Percentiles rank a stretch among this genome's conserved stretches.
These are phyloP conservation scores for Eilema caniola DNA, from an alignment of 2,888 invertebrate species.

Conservation along the genomic window DNA sequence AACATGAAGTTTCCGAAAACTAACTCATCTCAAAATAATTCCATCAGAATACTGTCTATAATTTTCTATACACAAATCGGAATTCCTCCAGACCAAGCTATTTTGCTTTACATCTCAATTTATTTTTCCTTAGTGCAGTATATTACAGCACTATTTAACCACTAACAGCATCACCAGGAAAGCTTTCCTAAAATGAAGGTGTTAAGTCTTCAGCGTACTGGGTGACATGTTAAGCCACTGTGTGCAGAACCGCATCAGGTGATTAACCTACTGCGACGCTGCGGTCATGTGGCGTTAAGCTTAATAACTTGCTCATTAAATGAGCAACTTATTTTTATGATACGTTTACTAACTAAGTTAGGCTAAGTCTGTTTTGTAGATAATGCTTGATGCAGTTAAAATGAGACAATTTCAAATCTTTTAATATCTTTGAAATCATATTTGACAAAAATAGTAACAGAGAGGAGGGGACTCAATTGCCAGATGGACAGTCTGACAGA, in stretches of 20 bases:
- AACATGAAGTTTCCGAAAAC: too few relatives aligned
- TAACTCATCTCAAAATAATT: too few relatives aligned
- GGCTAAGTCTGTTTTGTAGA: slow-evolving; percentile 17
- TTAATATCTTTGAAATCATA: too few relatives aligned
- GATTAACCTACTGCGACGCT: slow-evolving; percentile 37
- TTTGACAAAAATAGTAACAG: too few relatives aligned
- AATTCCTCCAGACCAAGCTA: not conserved
- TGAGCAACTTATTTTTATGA: slow-evolving; percentile 36
- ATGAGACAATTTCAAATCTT: not conserved
- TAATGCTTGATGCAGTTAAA: not conserved
- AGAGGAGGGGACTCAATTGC: too few relatives aligned
- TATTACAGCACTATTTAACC: not conserved
- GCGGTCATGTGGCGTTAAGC: slow-evolving; percentile 21
- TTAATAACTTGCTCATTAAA: slow-evolving; percentile 48
- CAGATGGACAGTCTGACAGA: too few relatives aligned
- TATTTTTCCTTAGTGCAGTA: not conserved
- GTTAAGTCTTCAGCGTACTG: slow-evolving; percentile 18
- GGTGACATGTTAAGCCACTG: slow-evolving; percentile 22
- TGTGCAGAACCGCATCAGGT: slow-evolving; percentile 24
- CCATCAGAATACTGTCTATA: too few relatives aligned
- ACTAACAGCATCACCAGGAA: not conserved
- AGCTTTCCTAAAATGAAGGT: slow-evolving; percentile 10
- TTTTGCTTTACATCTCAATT: not conserved
- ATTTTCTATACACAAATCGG: too few relatives aligned
- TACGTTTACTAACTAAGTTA: slow-evolving; percentile 29